Base-by-base conservation (phyloP, 2,888 invertebrate species). In the Apoderus coryli region DNA sequence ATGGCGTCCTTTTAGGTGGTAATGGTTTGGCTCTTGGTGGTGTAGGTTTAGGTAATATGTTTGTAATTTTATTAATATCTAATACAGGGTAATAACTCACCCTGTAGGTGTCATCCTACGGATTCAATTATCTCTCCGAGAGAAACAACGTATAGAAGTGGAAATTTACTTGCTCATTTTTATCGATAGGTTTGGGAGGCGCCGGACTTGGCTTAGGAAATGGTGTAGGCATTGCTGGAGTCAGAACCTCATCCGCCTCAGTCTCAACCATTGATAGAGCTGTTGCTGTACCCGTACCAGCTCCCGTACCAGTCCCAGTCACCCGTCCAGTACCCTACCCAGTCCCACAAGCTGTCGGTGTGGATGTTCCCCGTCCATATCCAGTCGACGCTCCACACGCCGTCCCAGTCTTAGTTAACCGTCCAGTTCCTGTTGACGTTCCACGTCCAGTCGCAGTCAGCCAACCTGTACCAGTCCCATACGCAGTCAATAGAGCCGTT, bases 341-440 rank as follows among this genome's bases (percentile, higher is more conserved):
- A n/a, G 56, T 57, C 10, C 48, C 52, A 10, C 49, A 50, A 32
- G 53, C 56, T 4, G 42, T 47, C 10, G 47, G 52, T 4, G 49
- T 53, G 4, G 47, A 49, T 14, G 49, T 50, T 9, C 64, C 61
- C 2, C 64, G 68, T 0, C 69, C 71, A 1, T 66, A 53, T 2
- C 48, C 51, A 4, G 52, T 54, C 13, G 48, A 51, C 29, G 38
- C 41, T 13, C 44, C 43, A 15, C 34, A 36, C 13, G 38, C 39
- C 4, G 37, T 42, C 19, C 35, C 64, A 58, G 62, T 66, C 0
- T 69, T 72, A 25, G 68, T 75, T 0, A 54, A 56, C 27, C 47
- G 50, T 27, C 50, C 49, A 27, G 46, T 53, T 11, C 48, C 50
- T 9, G 44, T 50, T 2, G 41, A 43, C 7, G 51, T 54, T 10